phyloP scores from a whole-genome alignment of 2,113 vertebrate genomes.

The Crotophaga sulcirostris region DNA sequence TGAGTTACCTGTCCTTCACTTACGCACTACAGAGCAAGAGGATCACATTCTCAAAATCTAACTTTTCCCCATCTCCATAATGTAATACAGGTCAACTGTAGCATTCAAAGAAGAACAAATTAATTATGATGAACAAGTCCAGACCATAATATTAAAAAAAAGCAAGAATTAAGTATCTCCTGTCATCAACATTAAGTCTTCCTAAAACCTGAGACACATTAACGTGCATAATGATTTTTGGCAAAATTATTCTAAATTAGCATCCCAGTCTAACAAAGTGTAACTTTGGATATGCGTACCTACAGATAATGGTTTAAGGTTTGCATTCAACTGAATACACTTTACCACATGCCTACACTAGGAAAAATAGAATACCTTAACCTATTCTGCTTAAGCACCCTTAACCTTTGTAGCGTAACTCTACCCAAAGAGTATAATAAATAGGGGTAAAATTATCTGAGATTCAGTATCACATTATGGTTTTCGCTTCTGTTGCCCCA shows the following conservation, averaged over 20 bases:
- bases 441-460: neutral
- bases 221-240: neutral
- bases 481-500: neutral
- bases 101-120: neutral
- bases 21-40: rapidly evolving
- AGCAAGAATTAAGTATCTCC: neutral
- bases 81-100: neutral
- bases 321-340: neutral
- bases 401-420: neutral
- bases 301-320: neutral
- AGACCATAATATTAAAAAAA: neutral
- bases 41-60: neutral
- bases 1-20: neutral
- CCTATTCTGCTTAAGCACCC: neutral
- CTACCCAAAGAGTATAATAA: neutral
- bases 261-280: neutral
- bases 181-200: neutral
- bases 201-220: neutral
- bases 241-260: neutral
- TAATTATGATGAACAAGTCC: neutral
- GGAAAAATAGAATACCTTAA: neutral
- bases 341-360: neutral
- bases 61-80: neutral
- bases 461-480: neutral
- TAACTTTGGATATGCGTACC: neutral